Percentiles rank a stretch among this genome's conserved stretches.
Evolutionary conservation across 2,888 invertebrate species (phyloP).

Genomic region (Periphyllus acericola): DNA sequence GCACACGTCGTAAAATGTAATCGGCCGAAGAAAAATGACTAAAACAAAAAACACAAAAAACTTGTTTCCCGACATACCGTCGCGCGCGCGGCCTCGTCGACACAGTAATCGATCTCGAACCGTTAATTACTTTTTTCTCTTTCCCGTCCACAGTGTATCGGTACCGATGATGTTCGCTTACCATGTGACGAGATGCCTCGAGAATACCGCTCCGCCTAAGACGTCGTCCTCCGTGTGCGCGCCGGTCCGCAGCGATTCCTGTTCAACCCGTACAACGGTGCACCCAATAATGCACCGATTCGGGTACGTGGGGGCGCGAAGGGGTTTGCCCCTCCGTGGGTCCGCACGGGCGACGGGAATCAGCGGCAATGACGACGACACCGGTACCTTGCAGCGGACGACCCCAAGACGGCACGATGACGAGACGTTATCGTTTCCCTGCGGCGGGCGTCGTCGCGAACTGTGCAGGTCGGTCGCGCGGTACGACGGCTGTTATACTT

Average conservation of each 20-base stretch:
- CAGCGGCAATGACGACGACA: too few species aligned
- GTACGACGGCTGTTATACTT: too few species aligned
- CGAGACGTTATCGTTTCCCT: too few species aligned
- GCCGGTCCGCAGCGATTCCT: neutral
- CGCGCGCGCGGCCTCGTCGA: neutral
- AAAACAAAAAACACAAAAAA: slow-evolving; percentile 11
- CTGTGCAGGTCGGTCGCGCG: too few species aligned
- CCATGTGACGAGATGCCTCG: neutral
- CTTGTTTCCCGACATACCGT: slow-evolving; percentile 27
- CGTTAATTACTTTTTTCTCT: neutral
- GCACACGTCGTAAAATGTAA: slow-evolving; percentile 26
- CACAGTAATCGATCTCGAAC: neutral
- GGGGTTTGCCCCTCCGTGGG: too few species aligned
- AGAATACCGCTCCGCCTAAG: neutral
- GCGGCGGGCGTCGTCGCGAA: too few species aligned
- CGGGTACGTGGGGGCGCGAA: neutral
- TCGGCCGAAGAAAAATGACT: neutral
- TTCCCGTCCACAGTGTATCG: too few species aligned
- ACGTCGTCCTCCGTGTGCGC: neutral
- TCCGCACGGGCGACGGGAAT: too few species aligned
- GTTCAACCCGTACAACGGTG: neutral
- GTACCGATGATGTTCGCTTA: neutral
- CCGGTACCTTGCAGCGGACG: too few species aligned
- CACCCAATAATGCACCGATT: neutral
- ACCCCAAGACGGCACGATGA: too few species aligned